phyloP scores from a whole-genome alignment of 2,113 vertebrate genomes.

The Lathamus discolor region DNA sequence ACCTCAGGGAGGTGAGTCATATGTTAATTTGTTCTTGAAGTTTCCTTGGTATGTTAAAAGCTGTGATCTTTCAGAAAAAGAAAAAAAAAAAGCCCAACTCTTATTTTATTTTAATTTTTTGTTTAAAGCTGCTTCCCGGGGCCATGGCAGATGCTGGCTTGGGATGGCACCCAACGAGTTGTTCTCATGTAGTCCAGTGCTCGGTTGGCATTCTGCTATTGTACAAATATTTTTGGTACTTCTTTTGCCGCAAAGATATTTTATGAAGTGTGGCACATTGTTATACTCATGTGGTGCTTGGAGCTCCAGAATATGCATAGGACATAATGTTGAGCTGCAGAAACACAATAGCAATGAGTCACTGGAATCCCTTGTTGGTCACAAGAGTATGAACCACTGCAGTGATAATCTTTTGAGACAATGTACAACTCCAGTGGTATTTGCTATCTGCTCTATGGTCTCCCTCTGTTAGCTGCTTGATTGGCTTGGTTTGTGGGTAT shows the following conservation, averaged over 20 bases:
- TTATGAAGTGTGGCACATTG: constrained; percentile 53
- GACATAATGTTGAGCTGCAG: constrained; percentile 44
- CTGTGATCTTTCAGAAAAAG: constrained; percentile 32
- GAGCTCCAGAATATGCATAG: constrained; percentile 41
- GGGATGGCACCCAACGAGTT: constrained; percentile 3
- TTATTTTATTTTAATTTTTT: background rate
- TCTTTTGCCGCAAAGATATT: constrained; percentile 33
- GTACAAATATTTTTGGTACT: constrained; percentile 34
- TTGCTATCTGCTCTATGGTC: constrained; percentile 49
- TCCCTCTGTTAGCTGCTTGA: constrained; percentile 53
- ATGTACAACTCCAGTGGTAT: constrained; percentile 63
- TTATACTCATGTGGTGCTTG: constrained; percentile 54
- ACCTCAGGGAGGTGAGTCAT: constrained; percentile 57
- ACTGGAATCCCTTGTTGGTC: constrained; percentile 41
- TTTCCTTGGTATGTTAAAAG: constrained; percentile 38
- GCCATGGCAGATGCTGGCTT: constrained; percentile 44
- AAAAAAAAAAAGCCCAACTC: background rate
- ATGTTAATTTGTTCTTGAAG: constrained; percentile 52
- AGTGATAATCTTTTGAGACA: constrained; percentile 65
- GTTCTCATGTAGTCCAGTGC: constrained; percentile 26
- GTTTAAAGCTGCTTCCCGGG: constrained; percentile 22
- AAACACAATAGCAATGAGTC: constrained; percentile 57
- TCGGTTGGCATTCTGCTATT: constrained; percentile 52
- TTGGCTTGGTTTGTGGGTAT: constrained; percentile 52
- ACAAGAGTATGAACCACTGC: constrained; percentile 46